Base-by-base conservation (phyloP, 2,888 invertebrate species). In the Mermis nigrescens region DNA sequence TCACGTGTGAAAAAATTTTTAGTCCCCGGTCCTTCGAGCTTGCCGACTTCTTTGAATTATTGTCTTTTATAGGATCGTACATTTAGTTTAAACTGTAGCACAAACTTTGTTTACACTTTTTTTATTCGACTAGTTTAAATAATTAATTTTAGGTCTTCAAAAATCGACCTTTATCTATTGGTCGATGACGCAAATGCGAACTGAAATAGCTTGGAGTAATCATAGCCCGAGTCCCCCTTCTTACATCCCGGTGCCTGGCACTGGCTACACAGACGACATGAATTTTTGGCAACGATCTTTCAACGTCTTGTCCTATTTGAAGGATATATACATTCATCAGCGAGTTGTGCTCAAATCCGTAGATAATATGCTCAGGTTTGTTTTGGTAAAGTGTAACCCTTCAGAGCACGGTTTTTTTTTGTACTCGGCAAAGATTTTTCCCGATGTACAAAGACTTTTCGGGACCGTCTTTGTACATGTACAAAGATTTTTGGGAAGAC, bases 171-270 rank as follows among this genome's bases (percentile, higher is more conserved):
- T 66, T 63, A 62, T 71, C 54, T 71, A 71, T 59, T 71, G 69
- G 69, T 68, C 68, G 27, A 63, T 67, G 65, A 70, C 69, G 1
- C 63, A 65, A 2, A 60, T 71, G 48, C 65, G 71, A 24, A 68
- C 71, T 4, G 71, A 71, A 62, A 69, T 69, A 2, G 71, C 71
- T 1, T 71, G 71, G 71, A 64, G 68, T 27, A 67, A 69, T 57
- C 71, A 71, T 31, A 64, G 64, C 12, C 71, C 71, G 28, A 64
- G 63, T 26, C 70, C 71, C 19, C 70, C 71, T 3, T 67, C 66
- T 31, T 71, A 71, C 58, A 64, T 71, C 19, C 71, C 71, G 12
- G 71, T 69, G 12, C 68, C 68, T 3, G 71, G 70, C 2, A 70
- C 71, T 19, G 68, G 65, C 64, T 32, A 31, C 12, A 56, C 57